Conservation (phyloP, 2,888 invertebrate genomes). For the Scaptomyza caliginosa region DNA sequence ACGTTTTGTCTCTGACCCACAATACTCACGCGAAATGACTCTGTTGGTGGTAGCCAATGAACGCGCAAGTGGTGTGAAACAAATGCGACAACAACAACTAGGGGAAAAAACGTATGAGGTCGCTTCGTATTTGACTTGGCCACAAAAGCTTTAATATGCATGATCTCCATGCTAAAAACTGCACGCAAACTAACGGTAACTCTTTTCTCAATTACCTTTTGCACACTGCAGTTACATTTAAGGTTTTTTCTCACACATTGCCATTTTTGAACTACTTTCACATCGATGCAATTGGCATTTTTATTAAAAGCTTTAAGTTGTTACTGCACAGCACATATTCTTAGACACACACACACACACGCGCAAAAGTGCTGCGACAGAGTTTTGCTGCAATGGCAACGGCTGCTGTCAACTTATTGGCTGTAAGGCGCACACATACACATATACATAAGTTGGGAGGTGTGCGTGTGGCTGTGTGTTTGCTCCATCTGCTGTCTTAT, state of each 20-base stretch:
- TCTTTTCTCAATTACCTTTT: background rate
- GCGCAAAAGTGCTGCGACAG: conserved; percentile 54
- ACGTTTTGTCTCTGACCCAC: conserved; percentile 49
- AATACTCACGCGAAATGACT: conserved; percentile 13
- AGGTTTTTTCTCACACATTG: conserved; percentile 15
- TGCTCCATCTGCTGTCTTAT: conserved; percentile 55
- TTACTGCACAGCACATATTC: conserved; percentile 39
- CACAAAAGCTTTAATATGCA: background rate
- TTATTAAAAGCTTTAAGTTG: conserved; percentile 80
- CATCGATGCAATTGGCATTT: conserved; percentile 77
- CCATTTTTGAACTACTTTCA: conserved; percentile 47
- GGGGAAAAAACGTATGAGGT: conserved; percentile 3
- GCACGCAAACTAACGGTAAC: background rate
- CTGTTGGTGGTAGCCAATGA: conserved; percentile 21
- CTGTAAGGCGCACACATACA: conserved; percentile 28
- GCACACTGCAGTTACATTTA: too few species aligned
- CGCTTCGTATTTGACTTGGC: conserved; percentile 12
- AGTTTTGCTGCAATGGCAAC: conserved; percentile 66
- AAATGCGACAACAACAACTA: conserved; percentile 41
- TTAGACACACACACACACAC: conserved; percentile 11
- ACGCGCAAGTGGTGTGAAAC: conserved; percentile 63
- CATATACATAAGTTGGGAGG: too few species aligned
- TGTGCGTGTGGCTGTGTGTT: conserved; percentile 8
- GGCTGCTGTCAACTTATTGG: conserved; percentile 76
- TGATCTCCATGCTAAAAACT: background rate